phyloP scores from a whole-genome alignment of 2,888 invertebrate genomes.

The Andrena praecox region DNA sequence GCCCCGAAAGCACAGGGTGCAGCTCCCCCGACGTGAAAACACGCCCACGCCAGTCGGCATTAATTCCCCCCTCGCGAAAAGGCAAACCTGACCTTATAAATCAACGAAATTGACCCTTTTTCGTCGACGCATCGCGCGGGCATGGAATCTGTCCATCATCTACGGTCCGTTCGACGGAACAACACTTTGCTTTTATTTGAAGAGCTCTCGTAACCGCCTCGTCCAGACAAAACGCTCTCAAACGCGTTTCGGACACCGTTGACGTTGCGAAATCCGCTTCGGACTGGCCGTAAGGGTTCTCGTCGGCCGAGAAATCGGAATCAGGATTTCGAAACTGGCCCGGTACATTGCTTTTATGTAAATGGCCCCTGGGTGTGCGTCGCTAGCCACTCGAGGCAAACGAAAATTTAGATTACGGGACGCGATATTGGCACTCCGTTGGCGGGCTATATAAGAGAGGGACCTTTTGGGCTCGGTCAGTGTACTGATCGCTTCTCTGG shows the following conservation, averaged over 20 bases:
- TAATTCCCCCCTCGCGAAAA: no score
- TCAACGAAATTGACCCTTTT: no score
- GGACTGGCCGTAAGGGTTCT: constrained; percentile 2
- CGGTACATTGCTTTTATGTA: constrained; percentile 3
- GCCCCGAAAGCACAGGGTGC: no score
- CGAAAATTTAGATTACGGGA: background rate
- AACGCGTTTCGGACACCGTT: background rate
- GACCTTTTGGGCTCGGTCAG: background rate
- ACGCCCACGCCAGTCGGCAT: no score
- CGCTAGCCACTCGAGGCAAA: background rate
- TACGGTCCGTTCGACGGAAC: background rate
- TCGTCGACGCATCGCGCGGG: no score
- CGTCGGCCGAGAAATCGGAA: constrained; percentile 11
- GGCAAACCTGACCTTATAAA: no score
- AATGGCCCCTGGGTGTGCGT: background rate
- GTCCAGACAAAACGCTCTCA: background rate
- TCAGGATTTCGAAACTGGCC: background rate
- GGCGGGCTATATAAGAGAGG: constrained; percentile 31
- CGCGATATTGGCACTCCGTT: background rate
- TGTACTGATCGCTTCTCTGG: background rate
- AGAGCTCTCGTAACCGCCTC: background rate
- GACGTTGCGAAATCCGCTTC: background rate
- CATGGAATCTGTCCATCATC: background rate
- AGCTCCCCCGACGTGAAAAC: no score
- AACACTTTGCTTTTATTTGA: background rate